Base-by-base conservation (phyloP, 2,797 vertebrate genomes). In the Zenarchopterus dispar region DNA sequence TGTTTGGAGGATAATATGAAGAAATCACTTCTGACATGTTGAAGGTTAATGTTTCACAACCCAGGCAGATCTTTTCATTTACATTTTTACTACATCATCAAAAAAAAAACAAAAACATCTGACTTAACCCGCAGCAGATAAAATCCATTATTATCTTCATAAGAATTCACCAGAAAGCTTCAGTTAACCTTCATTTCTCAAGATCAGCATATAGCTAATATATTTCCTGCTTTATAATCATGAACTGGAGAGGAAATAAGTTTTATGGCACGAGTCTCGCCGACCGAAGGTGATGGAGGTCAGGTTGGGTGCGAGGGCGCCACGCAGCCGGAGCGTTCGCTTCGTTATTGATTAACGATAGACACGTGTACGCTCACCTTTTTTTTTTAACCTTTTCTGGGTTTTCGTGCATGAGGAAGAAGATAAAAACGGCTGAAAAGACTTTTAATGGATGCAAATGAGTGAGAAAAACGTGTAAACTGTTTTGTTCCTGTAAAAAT, bases 21-120 rank as follows among this genome's bases (percentile, higher is more conserved):
- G 55, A 36, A 50, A 16, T 28, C 44, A 0, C 24, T 24, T 61
- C 70, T 1, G 42, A 47, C 42, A 56, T 2, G 15, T 6, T 64
- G 42, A 41, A 57, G 65, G 67, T 72, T 67, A 53, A 64, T 22
- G 53, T 36, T 58, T 52, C 9, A 2, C 46, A 2, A 15, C 42
- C 41, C 45, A 8, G 10, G 48, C 47, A 4, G 54, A n/a, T 6
- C 18, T 22, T 42, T 64, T 33, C 45, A 49, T 81, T 83, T 59
- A 31, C 56, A 79, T 82, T 70, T 80, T 75, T 58, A 58, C 55
- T 5, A 15, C 54, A 49, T 60, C 17, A 21, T 62, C 49, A 63
- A 41, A 49, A 48, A n/a, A n/a, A n/a, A n/a, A n/a, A n/a, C n/a
- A n/a, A n/a, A n/a, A n/a, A n/a, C n/a, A 43, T 28, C 2, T 10